Percentiles rank a stretch among this genome's conserved stretches.
These are phyloP conservation scores for Capreolus pygargus DNA, from an alignment of 2,113 vertebrate species.

Conservation along the genomic window DNA sequence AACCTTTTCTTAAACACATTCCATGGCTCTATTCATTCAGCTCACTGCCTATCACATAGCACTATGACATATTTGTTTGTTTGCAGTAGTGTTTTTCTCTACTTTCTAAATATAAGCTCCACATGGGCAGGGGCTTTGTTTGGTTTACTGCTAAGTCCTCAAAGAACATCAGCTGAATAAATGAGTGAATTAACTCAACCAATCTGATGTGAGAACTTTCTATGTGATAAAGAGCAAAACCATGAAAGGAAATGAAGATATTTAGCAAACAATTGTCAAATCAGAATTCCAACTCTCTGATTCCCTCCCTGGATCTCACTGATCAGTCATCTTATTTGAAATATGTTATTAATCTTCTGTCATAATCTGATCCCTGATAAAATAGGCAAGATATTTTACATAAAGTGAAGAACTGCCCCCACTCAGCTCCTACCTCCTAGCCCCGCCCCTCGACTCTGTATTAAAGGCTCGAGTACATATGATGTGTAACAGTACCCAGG, in stretches of 20 bases:
- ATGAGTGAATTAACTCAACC: not conserved
- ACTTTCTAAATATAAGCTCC: not conserved
- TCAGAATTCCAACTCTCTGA: not conserved
- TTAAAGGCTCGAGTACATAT: not conserved
- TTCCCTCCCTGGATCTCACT: not conserved
- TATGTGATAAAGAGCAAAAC: not conserved
- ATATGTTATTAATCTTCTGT: not conserved
- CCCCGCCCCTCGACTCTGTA: not conserved
- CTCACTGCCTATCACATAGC: not conserved
- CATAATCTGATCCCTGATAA: not conserved
- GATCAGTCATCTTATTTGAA: slow-evolving; percentile 6
- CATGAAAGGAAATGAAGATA: not conserved
- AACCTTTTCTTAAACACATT: not conserved
- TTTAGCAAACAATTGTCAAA: not conserved
- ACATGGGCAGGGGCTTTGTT: not conserved
- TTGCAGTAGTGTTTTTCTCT: not conserved
- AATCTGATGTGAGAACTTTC: not conserved
- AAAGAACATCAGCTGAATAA: not conserved
- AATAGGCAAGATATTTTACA: not conserved
- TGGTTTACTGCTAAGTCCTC: not conserved
- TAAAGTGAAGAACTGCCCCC: not conserved
- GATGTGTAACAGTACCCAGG: not conserved
- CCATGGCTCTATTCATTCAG: not conserved
- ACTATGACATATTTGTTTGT: not conserved
- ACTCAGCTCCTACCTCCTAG: not conserved